phyloP scores from a whole-genome alignment of 2,888 invertebrate species.

The Lycia hirtaria region DNA sequence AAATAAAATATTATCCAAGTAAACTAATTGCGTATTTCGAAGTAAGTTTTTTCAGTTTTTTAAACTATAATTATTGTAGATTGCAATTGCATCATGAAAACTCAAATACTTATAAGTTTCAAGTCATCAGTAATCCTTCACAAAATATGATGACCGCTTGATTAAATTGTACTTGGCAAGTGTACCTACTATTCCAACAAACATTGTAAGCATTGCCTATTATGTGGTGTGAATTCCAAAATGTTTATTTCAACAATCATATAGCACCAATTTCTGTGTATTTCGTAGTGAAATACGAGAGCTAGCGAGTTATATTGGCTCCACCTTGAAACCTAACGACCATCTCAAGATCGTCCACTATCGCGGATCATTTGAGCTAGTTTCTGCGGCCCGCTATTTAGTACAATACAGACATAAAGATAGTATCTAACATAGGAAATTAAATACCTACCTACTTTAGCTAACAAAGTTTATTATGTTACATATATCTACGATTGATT shows the following conservation, averaged over 20 bases:
- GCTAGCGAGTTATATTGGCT: not conserved
- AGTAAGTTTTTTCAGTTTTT: too few relatives aligned
- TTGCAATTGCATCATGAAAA: too few relatives aligned
- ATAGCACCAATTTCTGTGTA: not conserved
- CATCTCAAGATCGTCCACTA: not conserved
- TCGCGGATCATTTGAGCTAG: not conserved
- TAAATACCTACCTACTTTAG: too few relatives aligned
- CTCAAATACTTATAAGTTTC: too few relatives aligned
- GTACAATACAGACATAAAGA: not conserved
- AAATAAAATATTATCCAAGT: too few relatives aligned
- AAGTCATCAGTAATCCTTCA: not conserved
- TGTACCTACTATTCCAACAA: not conserved
- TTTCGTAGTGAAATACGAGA: not conserved
- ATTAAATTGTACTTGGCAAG: not conserved
- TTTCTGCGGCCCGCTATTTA: not conserved
- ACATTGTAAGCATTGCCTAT: not conserved
- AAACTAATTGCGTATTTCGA: too few relatives aligned
- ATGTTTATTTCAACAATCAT: not conserved
- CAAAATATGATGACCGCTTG: not conserved
- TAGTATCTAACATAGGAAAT: too few relatives aligned
- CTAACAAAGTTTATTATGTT: too few relatives aligned
- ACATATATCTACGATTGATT: too few relatives aligned
- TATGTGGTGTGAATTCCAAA: too few relatives aligned
- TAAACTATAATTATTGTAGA: too few relatives aligned
- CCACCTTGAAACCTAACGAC: conserved; percentile 7